phyloP scores from a whole-genome alignment of 2,113 vertebrate species.

The Sciurus niger region DNA sequence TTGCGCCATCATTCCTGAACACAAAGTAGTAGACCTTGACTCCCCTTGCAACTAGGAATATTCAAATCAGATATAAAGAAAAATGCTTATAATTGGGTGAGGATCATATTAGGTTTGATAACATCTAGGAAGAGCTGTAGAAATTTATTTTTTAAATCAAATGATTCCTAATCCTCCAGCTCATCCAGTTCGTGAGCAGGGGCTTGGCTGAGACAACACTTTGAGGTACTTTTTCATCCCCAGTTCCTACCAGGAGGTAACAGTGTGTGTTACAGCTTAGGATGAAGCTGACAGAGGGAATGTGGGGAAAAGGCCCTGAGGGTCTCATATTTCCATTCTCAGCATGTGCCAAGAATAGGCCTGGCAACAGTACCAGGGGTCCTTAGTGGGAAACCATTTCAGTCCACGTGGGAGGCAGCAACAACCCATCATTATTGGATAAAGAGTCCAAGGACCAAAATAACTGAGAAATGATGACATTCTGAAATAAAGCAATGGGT shows the following conservation, averaged over 20 bases:
- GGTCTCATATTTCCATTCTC: constrained; percentile 12
- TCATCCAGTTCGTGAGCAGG: neutral
- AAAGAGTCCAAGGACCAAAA: constrained; percentile 77
- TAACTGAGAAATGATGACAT: constrained; percentile 70
- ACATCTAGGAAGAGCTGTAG: constrained; percentile 25
- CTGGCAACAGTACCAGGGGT: neutral
- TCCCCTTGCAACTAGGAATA: neutral
- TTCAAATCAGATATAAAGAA: neutral
- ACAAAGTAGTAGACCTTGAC: neutral
- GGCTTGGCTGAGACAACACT: neutral
- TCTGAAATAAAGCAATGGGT: constrained; percentile 69
- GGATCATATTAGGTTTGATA: neutral
- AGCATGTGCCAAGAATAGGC: constrained; percentile 45
- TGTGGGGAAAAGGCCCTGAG: neutral
- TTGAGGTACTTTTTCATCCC: neutral
- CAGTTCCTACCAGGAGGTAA: neutral
- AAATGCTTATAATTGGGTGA: neutral
- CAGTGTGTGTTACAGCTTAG: neutral
- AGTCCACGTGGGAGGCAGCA: constrained; percentile 9
- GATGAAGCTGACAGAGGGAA: constrained; percentile 26
- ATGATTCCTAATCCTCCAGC: neutral
- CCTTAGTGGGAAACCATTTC: constrained; percentile 34
- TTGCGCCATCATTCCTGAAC: neutral
- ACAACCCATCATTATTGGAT: constrained; percentile 51
- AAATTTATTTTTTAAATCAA: constrained; percentile 44